phyloP scores from a whole-genome alignment of 2,888 invertebrate genomes.

The Cloeon dipterum region DNA sequence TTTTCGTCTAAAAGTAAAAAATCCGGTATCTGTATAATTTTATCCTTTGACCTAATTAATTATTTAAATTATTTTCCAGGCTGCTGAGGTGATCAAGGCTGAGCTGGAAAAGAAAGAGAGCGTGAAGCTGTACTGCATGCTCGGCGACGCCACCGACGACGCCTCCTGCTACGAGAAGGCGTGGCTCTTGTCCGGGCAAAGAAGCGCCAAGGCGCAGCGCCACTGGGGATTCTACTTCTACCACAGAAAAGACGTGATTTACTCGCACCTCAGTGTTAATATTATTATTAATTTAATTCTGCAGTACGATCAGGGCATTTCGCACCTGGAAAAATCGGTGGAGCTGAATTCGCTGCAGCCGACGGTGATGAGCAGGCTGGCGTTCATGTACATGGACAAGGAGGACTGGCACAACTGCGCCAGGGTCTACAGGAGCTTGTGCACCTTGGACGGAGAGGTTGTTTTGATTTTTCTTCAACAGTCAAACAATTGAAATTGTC shows the following conservation, averaged over 20 bases:
- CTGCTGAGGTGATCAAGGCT: constrained; percentile 67
- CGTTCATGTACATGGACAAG: constrained; percentile 55
- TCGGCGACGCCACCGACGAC: constrained; percentile 76
- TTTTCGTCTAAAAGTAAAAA: not conserved
- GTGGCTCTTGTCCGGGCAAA: constrained; percentile 65
- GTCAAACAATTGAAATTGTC: not conserved
- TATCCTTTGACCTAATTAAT: constrained; percentile 11
- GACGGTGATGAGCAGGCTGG: constrained; percentile 64
- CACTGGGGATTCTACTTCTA: constrained; percentile 72
- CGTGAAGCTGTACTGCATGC: constrained; percentile 65
- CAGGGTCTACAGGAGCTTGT: constrained; percentile 65
- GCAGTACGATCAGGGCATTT: constrained; percentile 50
- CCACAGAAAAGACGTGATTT: constrained; percentile 29
- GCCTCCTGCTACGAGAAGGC: constrained; percentile 63
- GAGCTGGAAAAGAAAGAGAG: constrained; percentile 53
- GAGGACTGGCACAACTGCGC: constrained; percentile 68
- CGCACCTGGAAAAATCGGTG: constrained; percentile 58
- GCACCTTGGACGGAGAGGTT: constrained; percentile 56
- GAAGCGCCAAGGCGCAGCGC: constrained; percentile 63
- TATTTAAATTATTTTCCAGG: no score
- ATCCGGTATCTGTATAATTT: constrained; percentile 3
- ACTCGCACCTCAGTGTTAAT: no score
- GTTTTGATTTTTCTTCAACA: not conserved
- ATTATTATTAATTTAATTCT: not conserved
- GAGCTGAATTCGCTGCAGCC: constrained; percentile 75